Base-by-base conservation (phyloP, 2,113 vertebrate genomes). In the Gavia stellata region DNA sequence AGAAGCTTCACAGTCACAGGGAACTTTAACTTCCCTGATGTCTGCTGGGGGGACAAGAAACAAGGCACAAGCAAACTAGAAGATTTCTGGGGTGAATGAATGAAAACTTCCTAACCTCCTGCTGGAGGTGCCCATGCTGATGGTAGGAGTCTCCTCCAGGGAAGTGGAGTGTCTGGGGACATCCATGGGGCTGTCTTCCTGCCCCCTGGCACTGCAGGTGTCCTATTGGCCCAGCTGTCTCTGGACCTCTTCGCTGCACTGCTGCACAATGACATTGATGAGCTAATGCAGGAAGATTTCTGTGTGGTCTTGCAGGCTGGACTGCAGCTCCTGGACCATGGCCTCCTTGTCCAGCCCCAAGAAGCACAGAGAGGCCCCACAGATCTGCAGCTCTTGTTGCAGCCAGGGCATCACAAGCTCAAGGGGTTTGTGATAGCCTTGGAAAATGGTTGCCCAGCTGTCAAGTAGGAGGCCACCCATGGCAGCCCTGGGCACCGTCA, bases 361-460 rank as follows among this genome's bases (percentile, higher is more conserved):
- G 55, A 65, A 42, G 5, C 18, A 44, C 8, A 31, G 28, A 10
- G 5, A 13, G 11, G 33, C 3, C 2, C 15, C 24, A 79, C 4
- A 44, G 19, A 44, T 38, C 7, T 71, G 28, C 17, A 61, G 34
- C 50, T 68, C 15, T 42, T 74, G 16, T 2, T 33, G 34, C 15
- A 65, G 6, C 12, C 0, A 1, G 31, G 53, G 5, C 4, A 28
- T 33, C 17, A 38, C 2, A 3, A 33, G 2, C 14, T 75, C 15
- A 40, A 66, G 14, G 4, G 8, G 40, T 80, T 71, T 24, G 40
- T n/a, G 28, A 29, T 8, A 19, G 25, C 6, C 40, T 80, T 45
- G 25, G 50, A 71, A 84, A 81, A 75, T 9, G 3, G 6, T 71
- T 10, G 3, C 14, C 45, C 25, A 61, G 24, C 33, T 71, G 6